These are phyloP conservation scores for Hyaena hyaena DNA, from an alignment of 2,113 vertebrate species.

Conservation along the genomic window DNA sequence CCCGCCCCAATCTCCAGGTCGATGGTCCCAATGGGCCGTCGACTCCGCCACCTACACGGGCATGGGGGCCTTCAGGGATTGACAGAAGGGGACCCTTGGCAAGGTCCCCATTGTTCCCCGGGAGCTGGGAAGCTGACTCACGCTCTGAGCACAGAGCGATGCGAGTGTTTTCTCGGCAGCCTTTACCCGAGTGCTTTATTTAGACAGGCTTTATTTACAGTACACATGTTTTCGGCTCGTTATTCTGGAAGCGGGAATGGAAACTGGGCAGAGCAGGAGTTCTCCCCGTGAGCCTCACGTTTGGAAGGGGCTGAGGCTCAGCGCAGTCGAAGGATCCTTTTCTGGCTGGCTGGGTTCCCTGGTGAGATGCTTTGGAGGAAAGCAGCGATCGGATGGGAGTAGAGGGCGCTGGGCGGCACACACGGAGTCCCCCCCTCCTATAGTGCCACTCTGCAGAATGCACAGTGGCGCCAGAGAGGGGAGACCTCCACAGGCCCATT, in stretches of 20 bases:
- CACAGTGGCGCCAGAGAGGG: not conserved
- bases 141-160: slow-evolving; percentile 59
- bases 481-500: not conserved
- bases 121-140: slow-evolving; percentile 80
- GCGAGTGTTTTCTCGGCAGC: slow-evolving; percentile 77
- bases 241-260: slow-evolving; percentile 80
- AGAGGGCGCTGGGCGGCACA: not conserved
- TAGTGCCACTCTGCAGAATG: not conserved
- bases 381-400: not conserved
- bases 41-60: not conserved
- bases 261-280: slow-evolving; percentile 76
- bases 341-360: not conserved
- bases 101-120: slow-evolving; percentile 73
- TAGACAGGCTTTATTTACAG: slow-evolving; percentile 83
- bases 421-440: not conserved
- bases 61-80: not conserved
- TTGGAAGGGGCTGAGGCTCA: slow-evolving; percentile 38
- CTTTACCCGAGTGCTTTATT: slow-evolving; percentile 80
- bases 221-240: slow-evolving; percentile 81
- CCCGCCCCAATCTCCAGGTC: not conserved
- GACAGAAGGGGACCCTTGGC: slow-evolving; percentile 65
- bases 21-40: not conserved
- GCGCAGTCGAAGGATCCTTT: slow-evolving; percentile 4
- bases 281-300: slow-evolving; percentile 68
- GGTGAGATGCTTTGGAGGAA: not conserved